Conservation (phyloP, 1,140 invertebrate genomes). For the Chelonus insularis region DNA sequence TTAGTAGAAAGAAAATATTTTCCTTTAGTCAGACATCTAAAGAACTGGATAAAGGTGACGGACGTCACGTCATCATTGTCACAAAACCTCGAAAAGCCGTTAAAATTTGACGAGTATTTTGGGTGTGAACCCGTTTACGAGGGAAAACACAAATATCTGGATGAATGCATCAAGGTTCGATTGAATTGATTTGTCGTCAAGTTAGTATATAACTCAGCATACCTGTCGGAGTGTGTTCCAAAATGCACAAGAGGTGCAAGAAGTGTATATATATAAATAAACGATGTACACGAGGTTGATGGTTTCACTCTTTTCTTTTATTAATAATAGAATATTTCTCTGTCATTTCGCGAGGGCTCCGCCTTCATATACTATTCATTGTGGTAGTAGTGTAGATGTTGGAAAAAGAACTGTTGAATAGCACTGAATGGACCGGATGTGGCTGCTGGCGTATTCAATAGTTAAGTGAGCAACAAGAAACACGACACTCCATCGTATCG, state of each 20-base stretch:
- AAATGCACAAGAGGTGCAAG: too few relatives aligned
- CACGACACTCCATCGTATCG: slow-evolving; percentile 41
- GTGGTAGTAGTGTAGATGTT: slow-evolving; percentile 20
- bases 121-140: slow-evolving; percentile 40
- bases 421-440: slow-evolving; percentile 49
- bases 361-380: not conserved
- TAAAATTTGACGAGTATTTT: slow-evolving; percentile 36
- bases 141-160: slow-evolving; percentile 38
- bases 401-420: slow-evolving; percentile 30
- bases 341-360: slow-evolving; percentile 7
- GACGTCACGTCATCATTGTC: too few relatives aligned
- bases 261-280: too few relatives aligned
- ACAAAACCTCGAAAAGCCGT: not conserved
- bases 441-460: slow-evolving; percentile 38
- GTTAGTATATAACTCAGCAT: too few relatives aligned
- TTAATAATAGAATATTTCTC: not conserved
- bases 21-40: too few relatives aligned
- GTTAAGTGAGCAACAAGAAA: slow-evolving; percentile 50
- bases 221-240: too few relatives aligned
- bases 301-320: not conserved
- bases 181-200: slow-evolving; percentile 48
- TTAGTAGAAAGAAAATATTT: too few relatives aligned
- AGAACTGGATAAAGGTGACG: too few relatives aligned
- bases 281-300: too few relatives aligned
- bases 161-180: slow-evolving; percentile 39